Base-by-base conservation (phyloP, 2,113 vertebrate species). In the Triplophysa rosa region DNA sequence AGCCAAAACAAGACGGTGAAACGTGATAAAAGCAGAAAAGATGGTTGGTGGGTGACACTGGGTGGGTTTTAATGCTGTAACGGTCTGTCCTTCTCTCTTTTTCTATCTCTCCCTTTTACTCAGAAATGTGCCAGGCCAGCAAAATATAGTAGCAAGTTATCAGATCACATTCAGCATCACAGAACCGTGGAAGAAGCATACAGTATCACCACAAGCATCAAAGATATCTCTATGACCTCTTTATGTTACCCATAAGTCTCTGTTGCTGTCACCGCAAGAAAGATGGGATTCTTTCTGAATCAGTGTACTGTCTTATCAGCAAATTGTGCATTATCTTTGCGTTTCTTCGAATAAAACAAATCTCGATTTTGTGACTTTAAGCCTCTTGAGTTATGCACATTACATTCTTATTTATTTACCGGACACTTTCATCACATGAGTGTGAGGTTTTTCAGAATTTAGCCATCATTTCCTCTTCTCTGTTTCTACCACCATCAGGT, bases 61-160 rank as follows among this genome's bases (percentile, higher is more conserved):
- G n/a, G 29, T 23, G 29, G 12, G 3, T 11, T n/a, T 23, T 47
- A 37, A 54, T 7, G 1, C 58, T 33, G 61, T 66, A 65, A 42
- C 19, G 37, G 11, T 66, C 47, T 26, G 14, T 75, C 10, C 42
- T 40, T 47, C 72, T n/a, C 40, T 65, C 45, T 21, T 23, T 65
- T 17, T 33, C 47, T 49, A 37, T 45, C 12, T 33, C 26, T 71
- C 6, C 19, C 23, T 8, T 10, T 62, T 56, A 29, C 33, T 37
- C 33, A 37, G 17, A 40, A 56, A 47, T 33, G 26, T 65, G 65
- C 71, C 21, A 52, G n/a, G 16, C 47, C 40, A 49, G 58, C 77
- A 79, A 49, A 70, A 70, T 42, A 40, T 82, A 17, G 54, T n/a
- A 47, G 37, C 56, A 47, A 21, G 77, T 47, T 42, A 54, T 52